A percentile compares a stretch with the other conserved stretches of the same genome.
These are phyloP conservation scores for Serripes groenlandicus DNA, from an alignment of 2,888 invertebrate genomes.

Conservation along the genomic window DNA sequence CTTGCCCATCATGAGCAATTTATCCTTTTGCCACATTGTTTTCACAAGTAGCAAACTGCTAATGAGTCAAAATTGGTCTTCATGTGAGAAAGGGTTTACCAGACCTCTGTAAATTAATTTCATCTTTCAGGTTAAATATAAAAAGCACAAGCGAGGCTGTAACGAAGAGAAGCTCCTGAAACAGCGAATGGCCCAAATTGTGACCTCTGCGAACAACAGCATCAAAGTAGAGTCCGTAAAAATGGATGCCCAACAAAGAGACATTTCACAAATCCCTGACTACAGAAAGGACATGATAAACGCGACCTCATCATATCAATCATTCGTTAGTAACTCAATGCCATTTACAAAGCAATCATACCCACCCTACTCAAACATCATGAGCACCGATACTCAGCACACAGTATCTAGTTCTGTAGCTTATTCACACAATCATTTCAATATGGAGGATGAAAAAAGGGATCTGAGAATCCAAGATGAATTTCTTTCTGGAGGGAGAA, in stretches of 20 bases:
- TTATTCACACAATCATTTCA: conserved; percentile 10
- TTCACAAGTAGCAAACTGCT: neutral
- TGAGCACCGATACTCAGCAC: neutral
- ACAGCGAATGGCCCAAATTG: conserved; percentile 64
- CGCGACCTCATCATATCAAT: neutral
- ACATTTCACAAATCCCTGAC: conserved; percentile 42
- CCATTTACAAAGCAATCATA: neutral
- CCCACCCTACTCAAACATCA: neutral
- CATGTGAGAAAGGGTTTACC: neutral
- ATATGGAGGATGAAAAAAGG: neutral
- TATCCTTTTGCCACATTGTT: neutral
- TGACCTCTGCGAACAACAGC: conserved; percentile 26
- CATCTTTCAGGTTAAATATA: conserved; percentile 94
- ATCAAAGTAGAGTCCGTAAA: conserved; percentile 47
- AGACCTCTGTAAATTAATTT: no score
- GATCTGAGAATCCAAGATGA: conserved; percentile 6
- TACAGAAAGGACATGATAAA: neutral
- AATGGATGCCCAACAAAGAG: conserved; percentile 32
- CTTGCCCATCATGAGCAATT: neutral
- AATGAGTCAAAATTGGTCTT: neutral
- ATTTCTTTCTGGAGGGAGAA: neutral
- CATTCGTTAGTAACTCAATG: neutral
- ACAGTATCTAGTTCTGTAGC: neutral
- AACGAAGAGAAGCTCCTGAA: conserved; percentile 84
- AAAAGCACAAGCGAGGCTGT: conserved; percentile 95